Conservation (phyloP, 2,888 invertebrate species). For the Brachylomia viminalis region DNA sequence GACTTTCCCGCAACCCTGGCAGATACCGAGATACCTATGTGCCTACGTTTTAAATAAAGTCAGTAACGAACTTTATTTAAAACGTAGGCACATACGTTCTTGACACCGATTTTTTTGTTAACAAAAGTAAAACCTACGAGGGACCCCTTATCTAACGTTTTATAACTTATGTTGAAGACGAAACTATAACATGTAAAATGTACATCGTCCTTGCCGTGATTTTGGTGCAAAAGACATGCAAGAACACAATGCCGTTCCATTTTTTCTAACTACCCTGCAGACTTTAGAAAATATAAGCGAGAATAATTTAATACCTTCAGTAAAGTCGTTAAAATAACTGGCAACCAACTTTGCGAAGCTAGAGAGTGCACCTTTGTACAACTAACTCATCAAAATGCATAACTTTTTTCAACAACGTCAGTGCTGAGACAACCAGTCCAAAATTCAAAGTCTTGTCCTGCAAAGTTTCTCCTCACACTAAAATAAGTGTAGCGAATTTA, state of each 20-base stretch:
- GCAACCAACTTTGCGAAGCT: neutral
- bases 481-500: constrained; percentile 43
- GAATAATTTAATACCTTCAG: constrained; percentile 4
- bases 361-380: constrained; percentile 12
- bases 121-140: constrained; percentile 3
- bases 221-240: constrained; percentile 3
- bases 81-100: too few species aligned
- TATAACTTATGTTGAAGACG: neutral
- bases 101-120: constrained; percentile 43
- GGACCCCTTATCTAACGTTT: constrained; percentile 18
- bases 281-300: neutral
- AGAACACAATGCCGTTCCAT: neutral
- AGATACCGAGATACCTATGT: constrained; percentile 1
- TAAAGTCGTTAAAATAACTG: constrained; percentile 18
- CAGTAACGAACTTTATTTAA: too few species aligned
- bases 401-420: constrained; percentile 27
- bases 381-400: constrained; percentile 31
- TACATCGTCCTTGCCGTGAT: neutral
- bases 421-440: neutral
- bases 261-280: constrained; percentile 27
- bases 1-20: too few species aligned
- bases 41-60: constrained; percentile 53
- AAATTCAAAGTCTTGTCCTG: neutral
- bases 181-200: constrained; percentile 5
- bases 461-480: constrained; percentile 23